Base-by-base conservation (phyloP, 2,113 vertebrate genomes). In the Antechinus flavipes region DNA sequence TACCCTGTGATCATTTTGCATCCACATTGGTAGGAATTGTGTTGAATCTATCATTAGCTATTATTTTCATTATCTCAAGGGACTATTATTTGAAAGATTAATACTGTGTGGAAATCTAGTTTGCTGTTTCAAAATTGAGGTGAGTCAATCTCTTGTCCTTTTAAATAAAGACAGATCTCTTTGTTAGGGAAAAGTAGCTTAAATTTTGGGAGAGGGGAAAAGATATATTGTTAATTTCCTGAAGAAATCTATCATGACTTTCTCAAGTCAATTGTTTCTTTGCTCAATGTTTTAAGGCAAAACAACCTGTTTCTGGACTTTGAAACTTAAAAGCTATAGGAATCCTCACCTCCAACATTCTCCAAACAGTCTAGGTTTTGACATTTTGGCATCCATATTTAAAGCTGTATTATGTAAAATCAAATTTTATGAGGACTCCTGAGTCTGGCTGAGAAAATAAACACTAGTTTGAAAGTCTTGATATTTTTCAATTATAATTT, bases 1-100 rank as follows among this genome's bases (percentile, higher is more conserved):
- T 58, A 93, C 58, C 61, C 52, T 30, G 30, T 55, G 56, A 35
- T 89, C 27, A 94, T 90, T 58, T 93, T 93, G 27, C 61, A 93
- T 35, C 58, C 27, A 91, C 5, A 7, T 19, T 50, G 58, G 58
- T 93, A 46, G 14, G 89, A 54, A 16, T 76, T 19, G 14, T 47
- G 54, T 93, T 11, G 91, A 54, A 54, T 46, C 25, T 89, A 94
- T n/a, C 91, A 10, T 61, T 58, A 27, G 25, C 50, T 94, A 49
- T 49, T 90, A 93, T 89, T 93, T 93, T 24, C 26, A 61, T 90
- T 42, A 42, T 3, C 5, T 30, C 52, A 91, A 94, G 55, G 50
- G 49, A 3, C 68, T 25, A 50, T 54, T 91, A 61, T 61, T 94
- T 91, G 53, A 54, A 8, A 91, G 26, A 89, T 91, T 46, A 91